Evolutionary conservation across 64 coral and sea anemone species (phyloP).

Genomic region (Pachyseris speciosa): DNA sequence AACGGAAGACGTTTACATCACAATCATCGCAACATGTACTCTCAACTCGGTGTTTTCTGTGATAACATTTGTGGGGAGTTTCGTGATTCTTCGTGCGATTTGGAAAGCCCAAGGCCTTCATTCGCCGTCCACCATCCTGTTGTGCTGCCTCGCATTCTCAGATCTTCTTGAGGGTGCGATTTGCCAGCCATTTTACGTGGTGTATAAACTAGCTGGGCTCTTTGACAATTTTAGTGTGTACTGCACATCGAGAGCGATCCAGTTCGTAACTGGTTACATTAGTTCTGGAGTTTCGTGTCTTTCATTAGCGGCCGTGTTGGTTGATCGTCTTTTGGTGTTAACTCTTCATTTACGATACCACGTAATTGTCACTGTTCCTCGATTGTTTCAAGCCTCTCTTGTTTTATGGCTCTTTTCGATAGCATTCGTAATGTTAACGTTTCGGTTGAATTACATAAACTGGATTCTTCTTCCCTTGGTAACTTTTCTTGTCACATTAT

Average conservation of each 20-base stretch:
- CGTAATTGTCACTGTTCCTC: conserved; percentile 9
- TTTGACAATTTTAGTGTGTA: background rate
- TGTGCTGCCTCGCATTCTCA: conserved; percentile 43
- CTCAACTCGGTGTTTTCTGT: background rate
- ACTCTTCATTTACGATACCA: too few relatives aligned
- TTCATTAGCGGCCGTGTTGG: conserved; percentile 22
- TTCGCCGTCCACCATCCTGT: conserved; percentile 42
- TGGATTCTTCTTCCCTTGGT: too few relatives aligned
- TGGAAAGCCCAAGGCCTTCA: conserved; percentile 1
- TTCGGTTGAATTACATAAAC: background rate
- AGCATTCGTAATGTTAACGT: background rate
- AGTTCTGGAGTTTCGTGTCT: conserved; percentile 40
- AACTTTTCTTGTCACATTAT: too few relatives aligned
- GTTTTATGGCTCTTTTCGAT: conserved; percentile 48
- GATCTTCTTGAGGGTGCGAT: too few relatives aligned
- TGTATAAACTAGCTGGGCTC: conserved; percentile 47
- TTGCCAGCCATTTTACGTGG: conserved; percentile 38
- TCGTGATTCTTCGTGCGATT: background rate
- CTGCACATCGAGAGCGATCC: conserved; percentile 23
- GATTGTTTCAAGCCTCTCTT: background rate
- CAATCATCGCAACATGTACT: background rate
- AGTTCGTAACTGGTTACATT: conserved; percentile 10
- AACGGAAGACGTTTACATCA: background rate
- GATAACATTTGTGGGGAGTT: background rate
- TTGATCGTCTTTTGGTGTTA: conserved; percentile 48